Conservation (phyloP, 2,888 invertebrate genomes). For the Ectemnius cavifrons region DNA sequence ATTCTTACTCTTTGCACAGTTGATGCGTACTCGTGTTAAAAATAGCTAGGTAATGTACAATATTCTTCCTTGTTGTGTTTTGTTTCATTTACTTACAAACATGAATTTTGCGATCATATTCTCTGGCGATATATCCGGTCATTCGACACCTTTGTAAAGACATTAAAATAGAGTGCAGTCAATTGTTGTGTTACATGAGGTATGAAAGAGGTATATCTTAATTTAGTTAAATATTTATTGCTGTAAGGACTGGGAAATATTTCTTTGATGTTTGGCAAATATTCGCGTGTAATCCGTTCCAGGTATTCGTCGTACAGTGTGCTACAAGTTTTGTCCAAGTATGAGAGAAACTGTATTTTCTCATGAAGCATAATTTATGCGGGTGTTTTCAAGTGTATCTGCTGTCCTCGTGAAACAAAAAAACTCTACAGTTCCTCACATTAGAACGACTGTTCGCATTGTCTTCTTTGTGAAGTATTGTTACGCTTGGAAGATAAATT, state of each 20-base stretch:
- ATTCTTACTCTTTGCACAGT: slow-evolving; percentile 12
- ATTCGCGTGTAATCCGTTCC: slow-evolving; percentile 43
- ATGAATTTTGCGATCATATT: neutral
- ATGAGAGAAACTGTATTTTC: slow-evolving; percentile 57
- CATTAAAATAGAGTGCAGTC: slow-evolving; percentile 4
- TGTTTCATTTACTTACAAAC: slow-evolving; percentile 5
- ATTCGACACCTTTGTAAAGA: slow-evolving; percentile 1
- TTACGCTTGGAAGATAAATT: slow-evolving; percentile 53
- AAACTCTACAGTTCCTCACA: slow-evolving; percentile 56
- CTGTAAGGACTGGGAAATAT: slow-evolving; percentile 5
- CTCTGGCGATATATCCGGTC: neutral
- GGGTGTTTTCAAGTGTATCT: slow-evolving; percentile 55
- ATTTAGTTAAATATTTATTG: neutral
- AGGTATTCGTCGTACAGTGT: slow-evolving; percentile 40
- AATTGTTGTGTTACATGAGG: neutral
- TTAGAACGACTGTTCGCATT: slow-evolving; percentile 53
- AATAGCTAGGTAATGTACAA: neutral
- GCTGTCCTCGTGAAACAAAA: slow-evolving; percentile 47
- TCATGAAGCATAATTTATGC: slow-evolving; percentile 43
- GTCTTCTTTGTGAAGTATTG: slow-evolving; percentile 57
- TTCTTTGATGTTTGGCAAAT: neutral
- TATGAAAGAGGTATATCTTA: neutral
- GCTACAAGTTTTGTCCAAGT: slow-evolving; percentile 44
- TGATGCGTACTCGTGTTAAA: slow-evolving; percentile 6
- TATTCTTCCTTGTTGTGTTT: neutral